phyloP scores from a whole-genome alignment of 2,888 invertebrate genomes.

The Spialia ferax region DNA sequence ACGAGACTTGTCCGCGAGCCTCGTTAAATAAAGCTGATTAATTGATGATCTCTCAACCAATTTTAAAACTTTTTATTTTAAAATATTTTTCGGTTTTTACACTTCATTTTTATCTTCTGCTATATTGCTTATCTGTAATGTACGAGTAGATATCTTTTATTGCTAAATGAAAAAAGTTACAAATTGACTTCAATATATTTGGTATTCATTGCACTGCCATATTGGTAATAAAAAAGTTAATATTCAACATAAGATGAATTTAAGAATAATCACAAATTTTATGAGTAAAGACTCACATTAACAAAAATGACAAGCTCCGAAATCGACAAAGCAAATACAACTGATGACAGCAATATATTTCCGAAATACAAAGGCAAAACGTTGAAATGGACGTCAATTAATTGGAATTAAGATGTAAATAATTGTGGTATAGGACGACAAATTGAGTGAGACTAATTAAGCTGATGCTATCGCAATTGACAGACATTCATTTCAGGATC shows the following conservation, averaged over 20 bases:
- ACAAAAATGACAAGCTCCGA: not conserved
- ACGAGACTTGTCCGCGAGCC: not conserved
- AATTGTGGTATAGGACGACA: not conserved
- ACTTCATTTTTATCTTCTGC: too few species aligned
- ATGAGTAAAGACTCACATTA: not conserved
- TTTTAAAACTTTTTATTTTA: not conserved
- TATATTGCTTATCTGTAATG: too few species aligned
- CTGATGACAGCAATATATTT: not conserved
- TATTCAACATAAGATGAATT: not conserved
- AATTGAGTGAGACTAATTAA: constrained; percentile 6
- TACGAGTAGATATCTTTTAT: too few species aligned
- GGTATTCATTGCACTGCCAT: not conserved
- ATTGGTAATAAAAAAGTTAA: not conserved
- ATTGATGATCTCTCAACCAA: constrained; percentile 8
- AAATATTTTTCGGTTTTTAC: too few species aligned
- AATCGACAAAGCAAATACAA: not conserved
- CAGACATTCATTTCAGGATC: not conserved
- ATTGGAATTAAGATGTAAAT: constrained; percentile 4
- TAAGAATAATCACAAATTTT: not conserved
- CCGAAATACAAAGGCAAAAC: not conserved
- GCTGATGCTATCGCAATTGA: constrained; percentile 4
- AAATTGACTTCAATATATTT: not conserved
- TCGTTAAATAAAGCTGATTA: constrained; percentile 13
- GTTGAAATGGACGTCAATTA: not conserved
- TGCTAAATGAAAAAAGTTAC: too few species aligned